phyloP scores from a whole-genome alignment of 35 echinoderm and acorn worm genomes.

The Patiria miniata region DNA sequence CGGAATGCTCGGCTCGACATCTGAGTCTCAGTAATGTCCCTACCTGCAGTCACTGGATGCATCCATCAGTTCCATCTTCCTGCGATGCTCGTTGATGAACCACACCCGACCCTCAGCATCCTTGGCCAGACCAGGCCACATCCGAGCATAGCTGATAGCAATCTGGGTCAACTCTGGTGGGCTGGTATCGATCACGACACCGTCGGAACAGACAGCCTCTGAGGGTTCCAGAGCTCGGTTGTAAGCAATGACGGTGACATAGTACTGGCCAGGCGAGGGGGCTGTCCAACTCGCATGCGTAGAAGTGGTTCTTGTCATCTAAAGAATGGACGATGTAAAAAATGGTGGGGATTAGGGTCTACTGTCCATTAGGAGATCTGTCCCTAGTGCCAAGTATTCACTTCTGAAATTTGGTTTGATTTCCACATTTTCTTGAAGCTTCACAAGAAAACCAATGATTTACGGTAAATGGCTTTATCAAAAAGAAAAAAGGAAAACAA shows the following conservation, averaged over 20 bases:
- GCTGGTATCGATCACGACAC: conserved; percentile 47
- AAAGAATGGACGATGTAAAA: background rate
- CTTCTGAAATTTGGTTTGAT: too few relatives aligned
- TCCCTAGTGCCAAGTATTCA: too few relatives aligned
- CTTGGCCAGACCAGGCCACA: conserved; percentile 32
- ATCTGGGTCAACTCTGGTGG: conserved; percentile 29
- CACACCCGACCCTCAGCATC: conserved; percentile 27
- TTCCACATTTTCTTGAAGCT: too few relatives aligned
- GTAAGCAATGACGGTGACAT: conserved; percentile 46
- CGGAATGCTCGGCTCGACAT: too few relatives aligned
- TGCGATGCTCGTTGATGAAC: conserved; percentile 5
- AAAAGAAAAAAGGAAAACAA: too few relatives aligned
- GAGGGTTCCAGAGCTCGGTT: conserved; percentile 49
- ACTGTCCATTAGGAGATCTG: too few relatives aligned
- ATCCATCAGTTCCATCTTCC: background rate
- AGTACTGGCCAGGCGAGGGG: conserved; percentile 31
- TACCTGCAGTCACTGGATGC: conserved; percentile 48
- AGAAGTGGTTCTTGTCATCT: conserved; percentile 42
- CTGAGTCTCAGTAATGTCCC: too few relatives aligned
- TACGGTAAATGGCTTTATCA: too few relatives aligned
- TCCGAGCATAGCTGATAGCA: background rate
- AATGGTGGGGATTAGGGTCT: too few relatives aligned
- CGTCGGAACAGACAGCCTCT: conserved; percentile 46
- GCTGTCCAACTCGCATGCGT: conserved; percentile 46
- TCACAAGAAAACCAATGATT: too few relatives aligned